Conservation (phyloP, 2,113 vertebrate genomes). For the Struthio camelus region DNA sequence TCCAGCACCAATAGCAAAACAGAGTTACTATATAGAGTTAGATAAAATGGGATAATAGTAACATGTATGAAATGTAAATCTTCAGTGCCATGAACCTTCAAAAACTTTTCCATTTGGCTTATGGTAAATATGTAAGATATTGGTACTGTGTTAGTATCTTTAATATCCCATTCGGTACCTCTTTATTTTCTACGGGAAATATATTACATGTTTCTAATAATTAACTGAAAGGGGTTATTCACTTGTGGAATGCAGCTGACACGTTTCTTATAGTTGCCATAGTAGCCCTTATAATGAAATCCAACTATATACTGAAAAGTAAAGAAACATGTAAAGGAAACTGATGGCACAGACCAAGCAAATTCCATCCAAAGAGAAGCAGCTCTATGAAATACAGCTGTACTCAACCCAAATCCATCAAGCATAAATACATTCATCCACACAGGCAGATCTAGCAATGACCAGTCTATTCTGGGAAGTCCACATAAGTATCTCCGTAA, state of each 20-base stretch:
- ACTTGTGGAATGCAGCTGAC: neutral
- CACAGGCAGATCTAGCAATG: neutral
- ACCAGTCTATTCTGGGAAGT: neutral
- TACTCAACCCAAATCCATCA: neutral
- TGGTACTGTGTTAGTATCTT: neutral
- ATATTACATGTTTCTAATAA: neutral
- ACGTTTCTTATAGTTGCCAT: neutral
- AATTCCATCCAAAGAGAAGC: neutral
- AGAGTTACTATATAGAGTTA: neutral
- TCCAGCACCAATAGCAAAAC: no score
- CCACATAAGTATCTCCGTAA: neutral
- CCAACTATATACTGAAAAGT: neutral
- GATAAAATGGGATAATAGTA: neutral
- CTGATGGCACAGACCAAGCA: neutral
- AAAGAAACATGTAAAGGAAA: neutral
- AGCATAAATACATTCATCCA: neutral
- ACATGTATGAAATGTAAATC: neutral
- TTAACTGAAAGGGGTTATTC: neutral
- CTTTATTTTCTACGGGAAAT: neutral
- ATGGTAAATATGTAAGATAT: neutral
- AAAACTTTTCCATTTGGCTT: neutral
- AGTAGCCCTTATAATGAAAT: neutral
- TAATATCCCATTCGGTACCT: neutral
- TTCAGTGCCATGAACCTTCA: neutral
- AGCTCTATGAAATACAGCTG: neutral